Evolutionary conservation across 2,888 invertebrate genomes (phyloP).

Genomic region (Sturmia bella): DNA sequence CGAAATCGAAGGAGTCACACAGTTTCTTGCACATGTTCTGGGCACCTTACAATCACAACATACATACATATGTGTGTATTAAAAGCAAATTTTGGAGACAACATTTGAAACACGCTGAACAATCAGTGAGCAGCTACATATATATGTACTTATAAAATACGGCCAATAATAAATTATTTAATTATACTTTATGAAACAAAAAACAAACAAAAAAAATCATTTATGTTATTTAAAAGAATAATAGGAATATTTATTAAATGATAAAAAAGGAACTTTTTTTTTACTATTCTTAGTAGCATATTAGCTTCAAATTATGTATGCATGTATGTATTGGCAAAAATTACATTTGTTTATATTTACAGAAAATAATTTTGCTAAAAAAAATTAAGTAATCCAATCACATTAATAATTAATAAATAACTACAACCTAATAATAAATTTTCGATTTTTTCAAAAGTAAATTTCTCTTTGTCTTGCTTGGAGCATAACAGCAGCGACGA

Average conservation of each 20-base stretch:
- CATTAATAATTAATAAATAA: slow-evolving; percentile 48
- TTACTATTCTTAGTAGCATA: slow-evolving; percentile 20
- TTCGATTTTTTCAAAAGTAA: background rate
- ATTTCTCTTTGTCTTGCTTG: slow-evolving; percentile 36
- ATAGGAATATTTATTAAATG: slow-evolving; percentile 8
- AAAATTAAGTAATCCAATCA: slow-evolving; percentile 54
- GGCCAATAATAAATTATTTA: too few species aligned
- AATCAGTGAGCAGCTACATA: background rate
- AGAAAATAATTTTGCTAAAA: slow-evolving; percentile 9
- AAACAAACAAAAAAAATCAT: slow-evolving; percentile 8
- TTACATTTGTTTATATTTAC: slow-evolving; percentile 17
- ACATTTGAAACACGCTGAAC: background rate
- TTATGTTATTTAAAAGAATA: slow-evolving; percentile 2
- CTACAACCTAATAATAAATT: slow-evolving; percentile 11
- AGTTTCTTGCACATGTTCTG: too few species aligned
- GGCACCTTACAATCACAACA: too few species aligned
- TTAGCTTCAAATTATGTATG: slow-evolving; percentile 24
- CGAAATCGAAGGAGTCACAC: too few species aligned
- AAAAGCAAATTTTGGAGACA: background rate
- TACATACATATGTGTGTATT: background rate
- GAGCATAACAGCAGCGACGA: slow-evolving; percentile 21
- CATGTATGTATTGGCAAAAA: slow-evolving; percentile 17
- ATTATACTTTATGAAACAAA: background rate
- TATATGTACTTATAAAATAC: too few species aligned
- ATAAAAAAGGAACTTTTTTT: slow-evolving; percentile 54